Conservation (phyloP, 2,888 invertebrate species). For the Callimorpha dominula region DNA sequence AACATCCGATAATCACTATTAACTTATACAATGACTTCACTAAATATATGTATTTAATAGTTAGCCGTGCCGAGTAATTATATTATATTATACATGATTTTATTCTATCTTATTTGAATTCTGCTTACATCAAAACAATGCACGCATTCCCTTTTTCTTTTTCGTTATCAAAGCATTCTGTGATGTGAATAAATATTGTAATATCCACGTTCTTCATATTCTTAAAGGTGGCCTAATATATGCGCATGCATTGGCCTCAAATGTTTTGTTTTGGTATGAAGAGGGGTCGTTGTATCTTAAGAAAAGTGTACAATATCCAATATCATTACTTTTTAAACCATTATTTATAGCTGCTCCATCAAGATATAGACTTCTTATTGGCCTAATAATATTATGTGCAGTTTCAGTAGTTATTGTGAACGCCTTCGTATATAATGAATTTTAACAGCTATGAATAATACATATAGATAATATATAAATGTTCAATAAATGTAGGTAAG, state of each 20-base stretch:
- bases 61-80: no score
- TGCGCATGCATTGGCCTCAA: constrained; percentile 56
- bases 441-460: no score
- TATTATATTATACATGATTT: not conserved
- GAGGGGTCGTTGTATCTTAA: constrained; percentile 11
- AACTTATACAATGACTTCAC: no score
- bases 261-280: constrained; percentile 42
- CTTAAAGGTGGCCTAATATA: constrained; percentile 51
- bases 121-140: constrained; percentile 7
- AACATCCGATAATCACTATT: no score
- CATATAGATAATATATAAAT: not conserved
- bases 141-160: constrained; percentile 6
- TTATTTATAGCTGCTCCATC: not conserved
- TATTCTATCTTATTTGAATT: constrained; percentile 3
- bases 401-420: not conserved
- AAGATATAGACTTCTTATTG: not conserved
- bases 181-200: constrained; percentile 54
- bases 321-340: not conserved
- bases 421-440: no score
- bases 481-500: no score
- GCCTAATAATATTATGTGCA: not conserved
- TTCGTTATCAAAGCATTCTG: constrained; percentile 43
- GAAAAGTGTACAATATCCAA: constrained; percentile 9
- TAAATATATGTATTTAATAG: no score
- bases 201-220: constrained; percentile 50